Evolutionary conservation across 2,888 invertebrate species (phyloP), one percentile per base, ranked within the genome.

Genomic region (Lithosia quadra): DNA sequence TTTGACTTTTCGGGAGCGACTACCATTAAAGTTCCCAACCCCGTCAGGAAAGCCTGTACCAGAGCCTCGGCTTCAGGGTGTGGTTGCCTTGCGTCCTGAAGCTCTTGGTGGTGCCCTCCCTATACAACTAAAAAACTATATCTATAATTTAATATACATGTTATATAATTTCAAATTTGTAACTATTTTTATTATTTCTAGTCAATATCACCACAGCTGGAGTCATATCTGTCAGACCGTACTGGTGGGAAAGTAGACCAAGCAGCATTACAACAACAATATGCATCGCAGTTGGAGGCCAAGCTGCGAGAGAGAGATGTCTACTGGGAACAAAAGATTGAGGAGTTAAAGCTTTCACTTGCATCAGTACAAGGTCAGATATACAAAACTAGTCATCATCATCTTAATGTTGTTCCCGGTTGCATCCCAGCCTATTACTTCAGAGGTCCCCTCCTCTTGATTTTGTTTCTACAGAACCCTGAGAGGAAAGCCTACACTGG

Each of bases 351-450:
- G 81, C 84, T 92, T 65, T 90, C 92, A 57, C 83, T 92, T 7
- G 88, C 92, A n/a, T 95, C 96, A 69, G 96, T 97, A 3, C 97
- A 98, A 96, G 97, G 97, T 97, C 89, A 77, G 83, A 70, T 39
- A 63, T 76, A 28, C 5, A 28, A n/a, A n/a, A n/a, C n/a, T 53
- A 61, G 22, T 13, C 36, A 36, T 15, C 39, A 36, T 11, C 24
- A 49, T 66, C 39, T 39, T 2, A 39, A 0, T 15, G 4, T 39
- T 39, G 15, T 39, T 39, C 4, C 0, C 5, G 1, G 43, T 39
- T 13, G 39, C 15, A 39, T 39, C 43, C 43, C 1, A 15, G 18
- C 1, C 18, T 39, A 3, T 15, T 4, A 11, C 11, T 10, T 36
- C 2, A n/a, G 28, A 28, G 5, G 28, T 5, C 11, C 36, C 10